Base-by-base conservation (phyloP, 2,888 invertebrate species). In the Caenorhabditis afra region DNA sequence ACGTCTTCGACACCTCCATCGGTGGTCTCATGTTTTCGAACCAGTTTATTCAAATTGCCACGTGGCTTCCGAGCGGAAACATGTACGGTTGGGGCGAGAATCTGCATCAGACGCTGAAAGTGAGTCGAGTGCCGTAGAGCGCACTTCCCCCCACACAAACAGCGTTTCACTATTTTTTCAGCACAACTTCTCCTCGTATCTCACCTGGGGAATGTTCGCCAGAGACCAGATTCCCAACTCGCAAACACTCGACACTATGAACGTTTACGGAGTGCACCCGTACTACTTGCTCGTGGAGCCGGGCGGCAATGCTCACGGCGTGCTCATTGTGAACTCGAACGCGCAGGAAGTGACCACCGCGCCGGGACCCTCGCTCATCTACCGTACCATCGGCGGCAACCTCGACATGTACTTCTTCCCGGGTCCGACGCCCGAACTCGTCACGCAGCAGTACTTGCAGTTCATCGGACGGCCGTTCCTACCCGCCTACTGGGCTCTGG, bases 311-410 rank as follows among this genome's bases (percentile, higher is more conserved):
- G 86, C 88, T 29, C 88, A 88, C 64, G 88, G 88, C 52, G 89
- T 89, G 0, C 74, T 89, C 18, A 85, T 89, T 20, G 52, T 89
- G 44, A 89, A 89, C 77, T 79, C 81, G 14, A 87, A 89, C 59
- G 87, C 89, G 8, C 89, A 89, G 77, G 85, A 86, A 73, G 85
- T 88, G 10, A 81, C 78, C 3, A 89, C 88, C 4, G 85, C 86
- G n/a, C 88, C 88, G 3, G 87, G 81, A 14, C 89, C 89, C 1
- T 83, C 85, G 2, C 57, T 96, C 61, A 95, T 95, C 0, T 96
- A 94, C 91, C 92, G 96, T 75, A 88, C 89, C 12, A 89, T 90
- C 41, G 91, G 91, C 1, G 91, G 91, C 3, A 86, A 89, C 22
- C 67, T 91, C 44, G 91, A 91, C 77, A 84, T 91, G 49, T 90